phyloP scores from a whole-genome alignment of 2,888 invertebrate genomes.

The Gymnoscelis rufifasciata region DNA sequence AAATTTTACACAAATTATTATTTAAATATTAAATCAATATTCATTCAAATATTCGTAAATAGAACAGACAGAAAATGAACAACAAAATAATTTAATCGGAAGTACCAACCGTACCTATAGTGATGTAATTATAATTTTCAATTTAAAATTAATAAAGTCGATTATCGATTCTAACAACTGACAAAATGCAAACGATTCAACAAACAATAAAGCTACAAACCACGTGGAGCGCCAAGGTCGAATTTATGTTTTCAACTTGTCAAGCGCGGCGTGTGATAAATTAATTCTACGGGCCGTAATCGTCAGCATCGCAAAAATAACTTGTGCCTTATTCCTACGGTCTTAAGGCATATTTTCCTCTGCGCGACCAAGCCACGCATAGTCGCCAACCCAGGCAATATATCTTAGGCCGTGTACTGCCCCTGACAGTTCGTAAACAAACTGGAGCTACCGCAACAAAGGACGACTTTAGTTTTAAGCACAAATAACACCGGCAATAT shows the following conservation, averaged over 20 bases:
- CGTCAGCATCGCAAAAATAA: slow-evolving; percentile 33
- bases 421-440: slow-evolving; percentile 81
- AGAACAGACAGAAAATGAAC: background rate
- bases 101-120: slow-evolving; percentile 4
- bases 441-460: slow-evolving; percentile 78
- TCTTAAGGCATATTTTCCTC: slow-evolving; percentile 42
- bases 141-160: slow-evolving; percentile 24
- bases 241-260: slow-evolving; percentile 81
- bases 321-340: slow-evolving; percentile 32
- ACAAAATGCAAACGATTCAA: slow-evolving; percentile 38
- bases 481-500: slow-evolving; percentile 30
- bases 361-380: slow-evolving; percentile 63
- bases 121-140: background rate
- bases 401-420: slow-evolving; percentile 79
- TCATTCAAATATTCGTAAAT: too few relatives aligned
- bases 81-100: background rate
- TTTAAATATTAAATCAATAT: too few relatives aligned
- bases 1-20: too few relatives aligned
- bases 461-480: slow-evolving; percentile 45
- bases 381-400: slow-evolving; percentile 80
- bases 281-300: slow-evolving; percentile 79
- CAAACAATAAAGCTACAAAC: slow-evolving; percentile 56
- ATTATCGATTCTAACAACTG: slow-evolving; percentile 16
- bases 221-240: slow-evolving; percentile 79
- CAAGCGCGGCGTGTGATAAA: slow-evolving; percentile 79